Base-by-base conservation (phyloP, 2,888 invertebrate species). In the Diploptera punctata region DNA sequence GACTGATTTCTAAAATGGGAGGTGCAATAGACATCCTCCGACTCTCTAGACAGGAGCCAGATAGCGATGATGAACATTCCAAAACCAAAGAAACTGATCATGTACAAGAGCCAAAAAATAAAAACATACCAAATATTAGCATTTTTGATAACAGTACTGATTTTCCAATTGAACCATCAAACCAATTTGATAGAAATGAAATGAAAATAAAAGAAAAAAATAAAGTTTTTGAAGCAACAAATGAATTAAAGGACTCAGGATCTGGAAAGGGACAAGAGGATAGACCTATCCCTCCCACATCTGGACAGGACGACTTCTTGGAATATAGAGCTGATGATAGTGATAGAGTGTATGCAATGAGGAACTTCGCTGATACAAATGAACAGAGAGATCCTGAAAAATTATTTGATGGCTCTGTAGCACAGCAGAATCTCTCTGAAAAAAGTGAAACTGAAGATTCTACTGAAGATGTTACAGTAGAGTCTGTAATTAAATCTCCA, bases 271-370 rank as follows among this genome's bases (percentile, higher is more conserved):
- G 16, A 13, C 57, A 13, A 7, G 52, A 24, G 10, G 24, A 52
- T 3, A 52, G n/a, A 21, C 29, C 31, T 1, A 5, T n/a, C 5
- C 1, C 16, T 16, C 16, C 31, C 16, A n/a, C 57, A 29, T 7
- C 57, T 24, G 29, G 2, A n/a, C 13, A 26, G 3, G n/a, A 57
- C 29, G 57, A 57, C n/a, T 29, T 61, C 18, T 26, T 73, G 13
- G 75, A 71, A 16, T 75, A 75, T 43, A 47, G 71, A 43, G 75
- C 74, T n/a, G 75, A 75, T 68, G 75, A 75, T 44, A 75, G 75
- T 65, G 75, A 75, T 16, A 60, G 47, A 38, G 70, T 71, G 1
- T 73, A 67, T 60, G 44, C 68, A 16, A 62, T 72, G 16, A 31
- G 68, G 18, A 54, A 67, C 21, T 43, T 19, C 3, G 57, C 16